These are phyloP conservation scores for Antennarius maculatus DNA, from an alignment of 2,797 vertebrate species.

Conservation along the genomic window DNA sequence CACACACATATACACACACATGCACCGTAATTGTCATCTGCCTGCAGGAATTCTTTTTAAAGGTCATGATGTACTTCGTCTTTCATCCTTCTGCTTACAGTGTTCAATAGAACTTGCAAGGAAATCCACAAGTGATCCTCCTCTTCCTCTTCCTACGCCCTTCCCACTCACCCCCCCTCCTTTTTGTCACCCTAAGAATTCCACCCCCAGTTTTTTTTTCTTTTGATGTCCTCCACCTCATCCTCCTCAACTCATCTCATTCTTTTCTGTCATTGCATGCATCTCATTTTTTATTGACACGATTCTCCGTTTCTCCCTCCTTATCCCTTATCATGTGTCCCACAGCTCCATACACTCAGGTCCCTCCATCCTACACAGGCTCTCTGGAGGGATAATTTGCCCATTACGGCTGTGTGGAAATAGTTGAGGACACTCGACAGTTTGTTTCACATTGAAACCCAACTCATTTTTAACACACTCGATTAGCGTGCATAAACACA, in stretches of 20 bases:
- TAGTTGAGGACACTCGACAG: conserved; percentile 49
- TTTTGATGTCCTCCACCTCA: conserved; percentile 7
- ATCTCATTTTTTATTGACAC: conserved; percentile 3
- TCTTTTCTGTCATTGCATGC: conserved; percentile 19
- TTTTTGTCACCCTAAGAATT: conserved; percentile 40
- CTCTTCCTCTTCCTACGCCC: conserved; percentile 34
- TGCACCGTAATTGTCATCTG: conserved; percentile 11
- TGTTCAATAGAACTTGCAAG: conserved; percentile 30
- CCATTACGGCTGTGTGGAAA: conserved; percentile 56
- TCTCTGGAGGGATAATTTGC: conserved; percentile 59
- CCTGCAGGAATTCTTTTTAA: conserved; percentile 6
- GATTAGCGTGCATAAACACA: conserved; percentile 45
- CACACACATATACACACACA: no score
- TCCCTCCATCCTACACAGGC: conserved; percentile 18
- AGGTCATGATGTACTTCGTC: conserved; percentile 9
- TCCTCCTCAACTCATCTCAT: conserved; percentile 21
- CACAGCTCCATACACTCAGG: background rate
- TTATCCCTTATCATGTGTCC: conserved; percentile 11
- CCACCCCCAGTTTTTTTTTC: conserved; percentile 41
- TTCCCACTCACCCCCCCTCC: conserved; percentile 48
- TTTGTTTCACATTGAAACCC: conserved; percentile 51
- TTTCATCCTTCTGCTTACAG: conserved; percentile 13
- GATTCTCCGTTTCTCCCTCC: conserved; percentile 3
- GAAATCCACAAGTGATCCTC: conserved; percentile 35
- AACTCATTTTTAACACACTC: conserved; percentile 55